Conservation (phyloP, 92 coral and sea anemone species). For the Blastomussa wellsi region DNA sequence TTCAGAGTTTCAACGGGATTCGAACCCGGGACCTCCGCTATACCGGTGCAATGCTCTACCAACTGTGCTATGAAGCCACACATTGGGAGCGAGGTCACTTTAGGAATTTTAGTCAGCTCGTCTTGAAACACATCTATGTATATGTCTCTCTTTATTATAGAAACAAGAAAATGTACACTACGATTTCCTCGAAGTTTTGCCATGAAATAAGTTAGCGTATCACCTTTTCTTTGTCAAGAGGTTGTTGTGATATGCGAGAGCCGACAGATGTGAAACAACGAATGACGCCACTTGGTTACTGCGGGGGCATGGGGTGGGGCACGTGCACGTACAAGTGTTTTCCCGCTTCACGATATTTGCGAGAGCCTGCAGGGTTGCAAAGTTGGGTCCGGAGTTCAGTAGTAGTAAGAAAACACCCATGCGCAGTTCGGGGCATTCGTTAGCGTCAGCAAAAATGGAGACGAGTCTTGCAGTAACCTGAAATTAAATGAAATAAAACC, state of each 20-base stretch:
- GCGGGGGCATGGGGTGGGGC: constrained; percentile 57
- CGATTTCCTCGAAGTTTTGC: neutral
- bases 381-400: constrained; percentile 64
- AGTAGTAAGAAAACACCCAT: constrained; percentile 72
- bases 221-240: constrained; percentile 64
- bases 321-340: too few species aligned
- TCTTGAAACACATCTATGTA: neutral
- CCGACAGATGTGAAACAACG: constrained; percentile 70
- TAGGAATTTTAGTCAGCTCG: too few species aligned
- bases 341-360: constrained; percentile 75
- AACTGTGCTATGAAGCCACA: too few species aligned
- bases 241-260: constrained; percentile 68
- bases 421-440: constrained; percentile 80
- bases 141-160: neutral
- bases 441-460: constrained; percentile 60
- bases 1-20: too few species aligned
- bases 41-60: too few species aligned
- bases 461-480: constrained; percentile 16
- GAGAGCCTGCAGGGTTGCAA: constrained; percentile 72
- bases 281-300: constrained; percentile 89
- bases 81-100: too few species aligned
- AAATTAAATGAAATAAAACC: neutral
- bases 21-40: too few species aligned
- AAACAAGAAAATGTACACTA: too few species aligned
- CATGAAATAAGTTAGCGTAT: neutral